These are phyloP conservation scores for Pyrrhia umbra DNA, from an alignment of 2,888 invertebrate genomes.

Conservation along the genomic window DNA sequence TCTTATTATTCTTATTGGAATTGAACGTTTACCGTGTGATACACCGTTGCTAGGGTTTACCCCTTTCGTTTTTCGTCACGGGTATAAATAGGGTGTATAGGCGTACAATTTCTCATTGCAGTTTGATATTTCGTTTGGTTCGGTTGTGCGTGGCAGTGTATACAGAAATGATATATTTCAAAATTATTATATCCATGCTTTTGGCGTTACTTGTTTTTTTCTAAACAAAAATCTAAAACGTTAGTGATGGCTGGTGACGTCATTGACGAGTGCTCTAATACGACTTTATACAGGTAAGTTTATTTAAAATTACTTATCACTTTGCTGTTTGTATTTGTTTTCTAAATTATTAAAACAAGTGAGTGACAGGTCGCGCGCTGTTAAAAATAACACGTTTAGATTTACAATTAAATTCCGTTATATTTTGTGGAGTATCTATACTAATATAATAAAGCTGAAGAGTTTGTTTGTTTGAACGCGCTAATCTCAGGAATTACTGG, in stretches of 20 bases:
- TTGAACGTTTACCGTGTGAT: background rate
- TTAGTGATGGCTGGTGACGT: background rate
- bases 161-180: background rate
- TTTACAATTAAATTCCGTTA: too few species aligned
- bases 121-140: background rate
- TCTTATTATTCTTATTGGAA: slow-evolving; percentile 12
- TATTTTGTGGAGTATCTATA: too few species aligned
- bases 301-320: background rate
- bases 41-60: background rate
- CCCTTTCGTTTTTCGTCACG: background rate
- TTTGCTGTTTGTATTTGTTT: background rate
- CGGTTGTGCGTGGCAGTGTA: background rate
- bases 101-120: background rate
- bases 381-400: too few species aligned
- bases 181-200: too few species aligned
- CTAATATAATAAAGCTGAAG: too few species aligned
- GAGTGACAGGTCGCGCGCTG: too few species aligned
- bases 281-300: slow-evolving; percentile 9
- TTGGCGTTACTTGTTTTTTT: background rate
- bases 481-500: too few species aligned
- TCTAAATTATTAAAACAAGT: too few species aligned
- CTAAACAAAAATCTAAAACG: background rate
- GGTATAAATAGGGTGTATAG: slow-evolving; percentile 3
- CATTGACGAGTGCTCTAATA: background rate
- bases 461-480: too few species aligned